These are phyloP conservation scores for Stratiolaelaps scimitus DNA, from an alignment of 1,140 invertebrate genomes.

Conservation along the genomic window DNA sequence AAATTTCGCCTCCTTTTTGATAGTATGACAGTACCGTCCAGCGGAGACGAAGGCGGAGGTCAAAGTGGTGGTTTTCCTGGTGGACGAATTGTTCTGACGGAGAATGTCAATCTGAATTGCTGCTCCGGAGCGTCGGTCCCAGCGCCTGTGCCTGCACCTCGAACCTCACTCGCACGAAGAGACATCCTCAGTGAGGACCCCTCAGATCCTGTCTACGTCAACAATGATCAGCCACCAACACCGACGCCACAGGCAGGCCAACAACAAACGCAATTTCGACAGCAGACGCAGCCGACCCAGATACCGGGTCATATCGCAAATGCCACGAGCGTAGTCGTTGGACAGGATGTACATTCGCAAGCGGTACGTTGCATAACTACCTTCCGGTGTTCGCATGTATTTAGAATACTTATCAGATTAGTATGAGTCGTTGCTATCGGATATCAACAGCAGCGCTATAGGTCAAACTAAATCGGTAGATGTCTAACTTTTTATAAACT, in stretches of 20 bases:
- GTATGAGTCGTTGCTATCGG: too few species aligned
- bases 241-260: neutral
- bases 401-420: too few species aligned
- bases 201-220: slow-evolving; percentile 34
- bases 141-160: slow-evolving; percentile 34
- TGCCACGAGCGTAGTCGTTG: too few species aligned
- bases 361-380: too few species aligned
- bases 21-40: slow-evolving; percentile 6
- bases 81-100: slow-evolving; percentile 19
- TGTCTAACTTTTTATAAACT: too few species aligned
- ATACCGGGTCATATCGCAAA: too few species aligned
- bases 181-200: slow-evolving; percentile 22
- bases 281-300: neutral
- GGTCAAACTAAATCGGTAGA: too few species aligned
- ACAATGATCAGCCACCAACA: slow-evolving; percentile 31
- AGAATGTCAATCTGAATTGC: slow-evolving; percentile 28
- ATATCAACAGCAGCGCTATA: too few species aligned
- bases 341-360: too few species aligned
- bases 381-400: too few species aligned
- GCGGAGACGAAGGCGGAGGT: neutral
- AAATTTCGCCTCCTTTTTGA: neutral
- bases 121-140: slow-evolving; percentile 28
- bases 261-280: slow-evolving; percentile 19
- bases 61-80: slow-evolving; percentile 27
- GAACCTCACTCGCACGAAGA: slow-evolving; percentile 33